Evolutionary conservation across 2,113 vertebrate species (phyloP).

Genomic region (Anguilla rostrata): DNA sequence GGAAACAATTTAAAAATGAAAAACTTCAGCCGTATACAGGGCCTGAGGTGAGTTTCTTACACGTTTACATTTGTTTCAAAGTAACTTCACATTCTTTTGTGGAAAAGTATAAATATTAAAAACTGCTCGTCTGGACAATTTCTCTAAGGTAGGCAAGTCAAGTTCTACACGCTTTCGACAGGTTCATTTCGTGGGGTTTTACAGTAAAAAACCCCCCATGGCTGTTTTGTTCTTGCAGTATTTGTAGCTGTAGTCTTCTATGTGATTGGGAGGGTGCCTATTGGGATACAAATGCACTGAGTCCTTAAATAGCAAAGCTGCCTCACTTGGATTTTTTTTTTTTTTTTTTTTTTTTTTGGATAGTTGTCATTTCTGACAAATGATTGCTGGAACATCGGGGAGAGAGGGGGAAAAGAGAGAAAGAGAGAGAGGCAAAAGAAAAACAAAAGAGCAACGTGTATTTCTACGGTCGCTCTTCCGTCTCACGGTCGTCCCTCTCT

Average conservation of each 20-base stretch:
- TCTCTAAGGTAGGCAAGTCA: constrained; percentile 42
- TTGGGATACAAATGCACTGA: constrained; percentile 57
- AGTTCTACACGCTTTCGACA: constrained; percentile 57
- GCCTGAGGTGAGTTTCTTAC: constrained; percentile 44
- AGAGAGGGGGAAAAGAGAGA: constrained; percentile 48
- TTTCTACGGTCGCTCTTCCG: constrained; percentile 49
- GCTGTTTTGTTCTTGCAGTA: constrained; percentile 59
- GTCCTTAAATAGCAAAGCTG: constrained; percentile 70
- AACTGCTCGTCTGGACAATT: constrained; percentile 51
- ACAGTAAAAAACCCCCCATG: background rate
- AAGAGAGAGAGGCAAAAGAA: constrained; percentile 40
- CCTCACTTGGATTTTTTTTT: constrained; percentile 57
- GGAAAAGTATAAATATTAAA: constrained; percentile 69
- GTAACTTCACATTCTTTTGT: constrained; percentile 66
- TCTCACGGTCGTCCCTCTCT: constrained; percentile 59
- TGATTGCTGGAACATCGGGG: constrained; percentile 37
- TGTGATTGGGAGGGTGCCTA: constrained; percentile 47
- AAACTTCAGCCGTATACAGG: constrained; percentile 55
- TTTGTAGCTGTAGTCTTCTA: constrained; percentile 55
- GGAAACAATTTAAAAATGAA: constrained; percentile 53
- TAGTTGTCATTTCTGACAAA: constrained; percentile 34
- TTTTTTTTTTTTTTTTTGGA: constrained; percentile 26
- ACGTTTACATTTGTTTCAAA: constrained; percentile 45
- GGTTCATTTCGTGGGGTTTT: constrained; percentile 58
- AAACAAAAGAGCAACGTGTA: constrained; percentile 47